Evolutionary conservation across 2,113 vertebrate genomes (phyloP), one percentile per base, ranked within the genome.

Genomic region (Chinchilla lanigera): DNA sequence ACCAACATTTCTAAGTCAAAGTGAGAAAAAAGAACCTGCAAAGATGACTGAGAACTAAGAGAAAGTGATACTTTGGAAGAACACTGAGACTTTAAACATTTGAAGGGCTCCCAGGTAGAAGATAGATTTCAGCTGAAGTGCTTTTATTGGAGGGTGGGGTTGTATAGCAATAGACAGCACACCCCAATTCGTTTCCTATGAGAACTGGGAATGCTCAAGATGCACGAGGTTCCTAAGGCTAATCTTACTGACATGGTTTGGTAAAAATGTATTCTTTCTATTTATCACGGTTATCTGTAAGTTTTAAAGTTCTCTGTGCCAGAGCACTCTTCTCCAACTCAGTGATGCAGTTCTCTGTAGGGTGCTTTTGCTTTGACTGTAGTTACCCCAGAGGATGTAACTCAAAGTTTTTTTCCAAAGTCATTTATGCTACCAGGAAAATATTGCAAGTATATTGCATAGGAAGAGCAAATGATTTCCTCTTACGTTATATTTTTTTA

Each of bases 381-480:
- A 67, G 41, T 71, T 93, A 77, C 20, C 4, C 17, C 13, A 82
- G 26, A 94, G 19, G 26, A 78, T 12, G 33, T 86, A 65, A 88
- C 20, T 94, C 60, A 92, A 2, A 61, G 60, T 20, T 50, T 96
- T 38, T 81, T 93, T 93, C 35, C 41, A 93, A 92, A 94, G n/a
- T 20, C 54, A 80, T 78, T 95, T 93, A 73, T 75, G 26, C 89
- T 75, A 52, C 52, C 63, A 92, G 20, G 52, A 30, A 96, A 80
- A 67, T 87, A 47, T 41, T 56, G 14, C 26, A 96, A 92, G 86
- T 90, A 60, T 41, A 89, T 41, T 94, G 52, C 67, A 65, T 7
- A 85, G 19, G 44, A 47, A 80, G 54, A 60, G 60, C 14, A 81
- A 50, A 56, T 12, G 22, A 26, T 5, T 73, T 92, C 19, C 4